Conservation (phyloP, 2,888 invertebrate genomes). For the Drosophila fungiperda region DNA sequence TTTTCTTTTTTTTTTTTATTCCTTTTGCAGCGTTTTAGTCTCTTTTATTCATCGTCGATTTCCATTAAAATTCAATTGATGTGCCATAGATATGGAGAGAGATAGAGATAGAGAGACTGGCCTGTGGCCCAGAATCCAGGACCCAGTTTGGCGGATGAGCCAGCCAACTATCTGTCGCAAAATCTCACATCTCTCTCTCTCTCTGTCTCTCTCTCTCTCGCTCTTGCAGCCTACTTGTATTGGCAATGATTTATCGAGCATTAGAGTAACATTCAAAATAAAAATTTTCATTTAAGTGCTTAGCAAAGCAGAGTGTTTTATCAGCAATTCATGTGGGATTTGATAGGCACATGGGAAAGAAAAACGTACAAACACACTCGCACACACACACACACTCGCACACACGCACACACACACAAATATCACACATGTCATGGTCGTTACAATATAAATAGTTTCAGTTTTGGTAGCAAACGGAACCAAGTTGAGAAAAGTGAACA, state of each 20-base stretch:
- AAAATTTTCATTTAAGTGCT: constrained; percentile 81
- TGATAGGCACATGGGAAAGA: constrained; percentile 29
- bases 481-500: constrained; percentile 31
- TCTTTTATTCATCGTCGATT: constrained; percentile 82
- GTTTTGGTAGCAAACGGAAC: constrained; percentile 36
- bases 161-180: constrained; percentile 68
- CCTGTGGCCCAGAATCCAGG: constrained; percentile 29
- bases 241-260: constrained; percentile 75
- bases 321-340: constrained; percentile 79
- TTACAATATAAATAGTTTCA: constrained; percentile 36
- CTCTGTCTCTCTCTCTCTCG: constrained; percentile 23
- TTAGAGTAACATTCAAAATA: constrained; percentile 78
- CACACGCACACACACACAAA: constrained; percentile 7
- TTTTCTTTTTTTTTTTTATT: constrained; percentile 22
- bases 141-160: constrained; percentile 58
- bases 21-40: constrained; percentile 76
- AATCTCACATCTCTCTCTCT: constrained; percentile 4
- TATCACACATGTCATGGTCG: constrained; percentile 35
- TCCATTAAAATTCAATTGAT: constrained; percentile 82
- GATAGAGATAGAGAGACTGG: constrained; percentile 9
- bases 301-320: constrained; percentile 76
- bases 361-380: constrained; percentile 8
- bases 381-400: constrained; percentile 6
- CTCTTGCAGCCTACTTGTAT: constrained; percentile 21
- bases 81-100: constrained; percentile 55